Conservation (phyloP, 1,140 invertebrate genomes). For the Drosophila sulfurigaster region DNA sequence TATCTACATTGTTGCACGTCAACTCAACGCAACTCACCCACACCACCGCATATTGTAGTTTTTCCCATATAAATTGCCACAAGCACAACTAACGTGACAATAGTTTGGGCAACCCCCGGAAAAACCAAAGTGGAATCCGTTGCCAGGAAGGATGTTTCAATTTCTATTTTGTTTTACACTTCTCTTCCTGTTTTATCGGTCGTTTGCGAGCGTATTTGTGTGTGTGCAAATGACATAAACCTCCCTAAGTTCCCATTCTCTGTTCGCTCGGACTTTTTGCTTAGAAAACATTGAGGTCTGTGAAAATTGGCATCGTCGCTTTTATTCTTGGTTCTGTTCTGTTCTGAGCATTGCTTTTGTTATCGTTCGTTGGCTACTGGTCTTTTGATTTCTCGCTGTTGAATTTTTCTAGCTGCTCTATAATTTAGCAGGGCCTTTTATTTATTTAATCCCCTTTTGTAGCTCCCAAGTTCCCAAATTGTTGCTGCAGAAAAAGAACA, state of each 20-base stretch:
- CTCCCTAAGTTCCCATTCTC: slow-evolving; percentile 37
- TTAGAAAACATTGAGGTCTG: slow-evolving; percentile 47
- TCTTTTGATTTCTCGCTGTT: slow-evolving; percentile 34
- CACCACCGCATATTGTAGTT: slow-evolving; percentile 26
- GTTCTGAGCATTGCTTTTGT: slow-evolving; percentile 41
- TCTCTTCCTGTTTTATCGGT: slow-evolving; percentile 71
- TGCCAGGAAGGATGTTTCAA: slow-evolving; percentile 79
- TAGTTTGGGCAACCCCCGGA: slow-evolving; percentile 47
- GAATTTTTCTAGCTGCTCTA: slow-evolving; percentile 49
- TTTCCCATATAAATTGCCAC: slow-evolving; percentile 64
- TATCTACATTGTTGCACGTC: slow-evolving; percentile 67
- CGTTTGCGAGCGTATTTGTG: slow-evolving; percentile 36
- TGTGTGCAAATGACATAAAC: slow-evolving; percentile 61
- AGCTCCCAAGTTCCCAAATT: slow-evolving; percentile 36
- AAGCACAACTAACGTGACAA: slow-evolving; percentile 40
- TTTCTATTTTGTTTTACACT: slow-evolving; percentile 80
- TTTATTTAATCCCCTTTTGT: slow-evolving; percentile 71
- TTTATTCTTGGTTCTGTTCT: slow-evolving; percentile 13
- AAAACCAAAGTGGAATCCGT: slow-evolving; percentile 15
- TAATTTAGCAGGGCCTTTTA: slow-evolving; percentile 62
- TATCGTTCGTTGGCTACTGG: slow-evolving; percentile 33
- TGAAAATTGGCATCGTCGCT: slow-evolving; percentile 75
- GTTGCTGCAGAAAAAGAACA: not conserved
- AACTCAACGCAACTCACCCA: slow-evolving; percentile 48
- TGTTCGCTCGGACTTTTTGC: slow-evolving; percentile 5